A percentile compares a stretch with the other conserved stretches of the same genome.
These are phyloP conservation scores for Merluccius polli DNA, from an alignment of 2,797 vertebrate genomes.

Conservation along the genomic window DNA sequence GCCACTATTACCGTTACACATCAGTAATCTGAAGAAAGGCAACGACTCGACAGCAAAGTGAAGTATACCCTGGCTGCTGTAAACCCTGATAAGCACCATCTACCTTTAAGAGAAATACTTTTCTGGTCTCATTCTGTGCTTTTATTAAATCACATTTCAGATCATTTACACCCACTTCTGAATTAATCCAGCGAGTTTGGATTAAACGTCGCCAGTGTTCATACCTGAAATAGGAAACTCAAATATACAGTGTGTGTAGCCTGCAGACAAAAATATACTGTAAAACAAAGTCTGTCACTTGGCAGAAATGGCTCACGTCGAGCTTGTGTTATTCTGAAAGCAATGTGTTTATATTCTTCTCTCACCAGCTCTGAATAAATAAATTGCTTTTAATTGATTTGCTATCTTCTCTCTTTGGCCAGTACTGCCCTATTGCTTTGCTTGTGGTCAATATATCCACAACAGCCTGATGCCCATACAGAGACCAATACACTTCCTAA, in stretches of 20 bases:
- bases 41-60: not conserved
- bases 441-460: not conserved
- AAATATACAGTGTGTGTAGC: not conserved
- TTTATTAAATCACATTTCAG: not conserved
- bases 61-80: not conserved
- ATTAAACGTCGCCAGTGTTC: not conserved
- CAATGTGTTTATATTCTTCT: not conserved
- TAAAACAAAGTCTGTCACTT: not conserved
- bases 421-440: not conserved
- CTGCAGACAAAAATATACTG: not conserved
- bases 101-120: slow-evolving; percentile 2
- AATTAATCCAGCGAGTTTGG: not conserved
- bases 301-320: not conserved
- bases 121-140: not conserved
- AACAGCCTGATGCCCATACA: not conserved
- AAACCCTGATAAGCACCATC: slow-evolving; percentile 1
- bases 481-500: not conserved
- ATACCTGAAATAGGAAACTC: not conserved
- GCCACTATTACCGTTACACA: not conserved
- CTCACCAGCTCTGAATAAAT: not conserved
- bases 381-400: not conserved
- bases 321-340: not conserved
- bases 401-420: not conserved
- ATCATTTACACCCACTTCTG: not conserved
- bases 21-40: not conserved